Evolutionary conservation across 2,888 invertebrate species (phyloP), one percentile per base, ranked within the genome.

Genomic region (Epistrophe eligans): DNA sequence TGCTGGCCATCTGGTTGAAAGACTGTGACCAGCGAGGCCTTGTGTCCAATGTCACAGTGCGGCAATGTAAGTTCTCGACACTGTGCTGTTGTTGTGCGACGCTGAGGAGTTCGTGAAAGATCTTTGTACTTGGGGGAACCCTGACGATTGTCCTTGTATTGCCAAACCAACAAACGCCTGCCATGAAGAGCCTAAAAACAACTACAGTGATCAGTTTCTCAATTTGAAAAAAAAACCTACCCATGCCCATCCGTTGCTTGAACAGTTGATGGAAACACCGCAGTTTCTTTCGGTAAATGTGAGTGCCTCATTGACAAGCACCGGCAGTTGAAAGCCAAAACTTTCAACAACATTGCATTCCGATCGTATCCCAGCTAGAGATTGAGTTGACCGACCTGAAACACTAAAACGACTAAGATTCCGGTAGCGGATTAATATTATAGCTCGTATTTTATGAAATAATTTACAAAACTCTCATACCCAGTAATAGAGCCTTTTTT

Each of bases 21-120:
- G 0, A 98, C 95, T 35, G 95, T 95, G 1, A 97, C 96, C 17
- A 98, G 94, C 80, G 98, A 96, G 0, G 98, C 97, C 90, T 97
- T 96, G 92, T 99, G 98, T 0, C 97, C 97, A 17, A 98, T 94
- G 92, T 98, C 98, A 89, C 98, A 98, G 89, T 98, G 97, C 0
- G 98, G 98, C 52, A 99, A 92, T 0, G 96, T 96, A 15, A 99
- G 93, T 91, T 99, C 98, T 48, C 97, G 94, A 89, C 98, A 98
- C 58, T 96, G 96, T 2, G 94, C 94, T 62, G 93, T 91, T 4
- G 91, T 89, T 2, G 89, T 91, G 60, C 93, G 92, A 40, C 93
- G 91, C 88, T 94, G 94, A 15, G 94, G 93, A 9, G 93, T 93
- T 32, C 94, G 93, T 5, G 83, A 48, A 15, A 89, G 52, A 57